Evolutionary conservation across 2,888 invertebrate genomes (phyloP), one percentile per base, ranked within the genome.

Genomic region (Agrotis ipsilon): DNA sequence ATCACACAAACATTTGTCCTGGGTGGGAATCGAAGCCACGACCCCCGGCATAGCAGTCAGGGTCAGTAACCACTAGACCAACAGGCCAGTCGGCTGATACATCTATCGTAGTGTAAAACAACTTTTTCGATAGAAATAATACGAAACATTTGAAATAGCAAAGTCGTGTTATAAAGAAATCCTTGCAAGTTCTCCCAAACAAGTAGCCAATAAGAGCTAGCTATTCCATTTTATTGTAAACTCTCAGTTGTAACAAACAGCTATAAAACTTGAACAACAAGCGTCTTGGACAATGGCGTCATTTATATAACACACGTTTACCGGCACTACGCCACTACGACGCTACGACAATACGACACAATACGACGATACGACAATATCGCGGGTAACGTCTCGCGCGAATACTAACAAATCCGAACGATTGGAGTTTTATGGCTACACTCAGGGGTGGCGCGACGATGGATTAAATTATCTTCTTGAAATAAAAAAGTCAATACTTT

Each of bases 241-340:
- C 75, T 78, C 58, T n/a, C 52, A 14, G 39, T 59, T 48, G 32
- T 49, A 75, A 72, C 78, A 68, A 78, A 79, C 48, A 52, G 62
- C 82, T 16, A 81, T 81, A 79, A 79, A 81, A 81, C 64, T 78
- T 49, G 64, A 62, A 63, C 58, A 80, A 68, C 58, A 21, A 63
- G 81, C 61, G 6, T 57, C 70, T 69, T 24, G 77, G 81, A 80
- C 76, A 81, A 81, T 76, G 52, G 71, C 48, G 39, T 59, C 78
- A 64, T 77, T 81, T 81, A 76, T 77, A 78, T 58, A 78, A 78
- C 67, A 81, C 72, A 68, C 81, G 78, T 67, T 77, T 81, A 81
- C 77, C 70, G 57, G 69, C 75, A 54, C 39, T 65, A 67, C 68
- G 63, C 61, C 64, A 65, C 13, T 59, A 43, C 67, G 60, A 66